Evolutionary conservation across 2,888 invertebrate species (phyloP).

Genomic region (Yponomeuta malinellus): DNA sequence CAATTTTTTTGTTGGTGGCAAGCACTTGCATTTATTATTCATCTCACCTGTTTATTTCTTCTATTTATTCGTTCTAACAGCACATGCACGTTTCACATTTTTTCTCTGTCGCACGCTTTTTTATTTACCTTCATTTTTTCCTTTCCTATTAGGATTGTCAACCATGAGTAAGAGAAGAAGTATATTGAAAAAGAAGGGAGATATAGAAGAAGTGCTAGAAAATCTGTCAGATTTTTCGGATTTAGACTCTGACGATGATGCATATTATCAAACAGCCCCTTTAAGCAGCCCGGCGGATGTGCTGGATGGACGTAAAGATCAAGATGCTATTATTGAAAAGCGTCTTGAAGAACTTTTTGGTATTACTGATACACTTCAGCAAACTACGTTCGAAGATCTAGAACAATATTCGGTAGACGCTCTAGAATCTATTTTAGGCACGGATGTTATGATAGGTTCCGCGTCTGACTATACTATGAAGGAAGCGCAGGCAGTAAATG

Average conservation of each 20-base stretch:
- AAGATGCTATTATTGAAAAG: slow-evolving; percentile 24
- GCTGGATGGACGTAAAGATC: slow-evolving; percentile 17
- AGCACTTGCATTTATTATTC: no score
- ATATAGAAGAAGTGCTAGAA: slow-evolving; percentile 19
- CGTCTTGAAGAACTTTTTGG: slow-evolving; percentile 25
- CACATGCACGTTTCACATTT: no score
- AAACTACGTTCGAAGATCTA: slow-evolving; percentile 16
- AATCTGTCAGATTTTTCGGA: slow-evolving; percentile 11
- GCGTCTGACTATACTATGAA: slow-evolving; percentile 13
- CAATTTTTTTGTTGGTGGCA: no score
- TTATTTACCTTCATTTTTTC: neutral
- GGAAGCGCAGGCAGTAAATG: slow-evolving; percentile 17
- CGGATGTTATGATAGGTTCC: neutral
- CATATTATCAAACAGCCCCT: slow-evolving; percentile 23
- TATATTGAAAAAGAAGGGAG: slow-evolving; percentile 5
- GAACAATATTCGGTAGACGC: slow-evolving; percentile 13
- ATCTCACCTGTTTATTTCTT: no score
- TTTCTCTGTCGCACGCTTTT: no score
- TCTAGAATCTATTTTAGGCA: slow-evolving; percentile 18
- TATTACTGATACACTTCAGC: slow-evolving; percentile 20
- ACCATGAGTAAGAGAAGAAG: slow-evolving; percentile 14
- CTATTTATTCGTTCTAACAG: no score
- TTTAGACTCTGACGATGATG: slow-evolving; percentile 25
- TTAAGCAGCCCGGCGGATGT: slow-evolving; percentile 22
- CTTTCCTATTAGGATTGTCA: slow-evolving; percentile 9